These are phyloP conservation scores for Tamandua tetradactyla DNA, from an alignment of 2,797 vertebrate genomes.

Conservation along the genomic window DNA sequence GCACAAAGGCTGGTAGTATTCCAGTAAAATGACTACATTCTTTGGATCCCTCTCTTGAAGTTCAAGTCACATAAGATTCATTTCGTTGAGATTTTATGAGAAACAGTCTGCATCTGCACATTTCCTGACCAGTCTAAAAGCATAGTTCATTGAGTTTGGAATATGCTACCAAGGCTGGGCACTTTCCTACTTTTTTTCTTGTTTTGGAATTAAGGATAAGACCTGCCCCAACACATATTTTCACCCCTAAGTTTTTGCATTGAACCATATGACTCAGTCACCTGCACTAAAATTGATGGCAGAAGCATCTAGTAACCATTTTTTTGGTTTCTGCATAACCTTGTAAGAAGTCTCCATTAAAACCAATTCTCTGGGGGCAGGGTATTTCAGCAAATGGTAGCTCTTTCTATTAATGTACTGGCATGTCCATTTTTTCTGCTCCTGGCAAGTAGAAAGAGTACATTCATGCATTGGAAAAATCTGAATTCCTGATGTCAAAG, in stretches of 20 bases:
- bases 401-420: constrained; percentile 53
- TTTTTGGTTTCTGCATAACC: constrained; percentile 30
- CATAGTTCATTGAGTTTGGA: constrained; percentile 32
- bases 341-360: not conserved
- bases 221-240: not conserved
- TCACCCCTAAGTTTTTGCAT: constrained; percentile 18
- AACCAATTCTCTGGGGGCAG: constrained; percentile 57
- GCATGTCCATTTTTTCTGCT: constrained; percentile 47
- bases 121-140: not conserved
- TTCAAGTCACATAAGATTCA: not conserved
- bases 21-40: constrained; percentile 50
- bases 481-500: constrained; percentile 76
- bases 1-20: constrained; percentile 61
- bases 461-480: not conserved
- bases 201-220: constrained; percentile 37
- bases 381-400: constrained; percentile 57
- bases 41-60: constrained; percentile 49
- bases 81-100: constrained; percentile 48
- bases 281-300: constrained; percentile 31
- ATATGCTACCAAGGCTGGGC: not conserved
- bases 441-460: not conserved
- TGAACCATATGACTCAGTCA: constrained; percentile 37
- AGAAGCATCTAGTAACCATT: constrained; percentile 14
- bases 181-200: constrained; percentile 38
- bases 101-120: constrained; percentile 51